A percentile compares a stretch with the other conserved stretches of the same genome.
Conservation (phyloP, 2,113 vertebrate species). For the Gracilinanus agilis region DNA sequence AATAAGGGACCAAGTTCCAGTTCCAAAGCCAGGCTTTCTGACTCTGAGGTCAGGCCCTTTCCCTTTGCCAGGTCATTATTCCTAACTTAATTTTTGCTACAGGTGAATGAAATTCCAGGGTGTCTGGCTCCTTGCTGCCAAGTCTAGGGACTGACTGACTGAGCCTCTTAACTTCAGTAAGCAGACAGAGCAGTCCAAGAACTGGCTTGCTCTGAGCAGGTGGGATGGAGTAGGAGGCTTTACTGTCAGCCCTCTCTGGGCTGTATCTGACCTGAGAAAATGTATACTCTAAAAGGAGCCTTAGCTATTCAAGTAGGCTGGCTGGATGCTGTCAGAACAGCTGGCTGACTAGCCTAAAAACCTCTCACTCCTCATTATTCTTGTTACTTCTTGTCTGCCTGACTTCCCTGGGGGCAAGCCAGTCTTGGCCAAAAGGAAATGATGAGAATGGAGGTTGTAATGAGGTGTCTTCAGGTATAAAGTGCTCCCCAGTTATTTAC, state of each 20-base stretch:
- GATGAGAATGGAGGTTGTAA: not conserved
- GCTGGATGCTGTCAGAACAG: rapidly evolving
- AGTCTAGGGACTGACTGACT: not conserved
- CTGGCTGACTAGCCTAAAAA: not conserved
- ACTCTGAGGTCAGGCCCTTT: not conserved
- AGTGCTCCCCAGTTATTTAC: not conserved
- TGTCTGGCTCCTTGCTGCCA: not conserved
- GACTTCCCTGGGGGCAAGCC: constrained; percentile 29
- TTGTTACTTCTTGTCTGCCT: not conserved
- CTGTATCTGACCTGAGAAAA: not conserved
- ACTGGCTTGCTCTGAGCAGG: not conserved
- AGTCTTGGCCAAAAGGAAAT: constrained; percentile 23
- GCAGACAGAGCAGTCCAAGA: not conserved
- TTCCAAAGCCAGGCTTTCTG: not conserved
- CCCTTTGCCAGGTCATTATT: not conserved
- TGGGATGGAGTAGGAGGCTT: not conserved
- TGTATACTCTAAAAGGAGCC: not conserved
- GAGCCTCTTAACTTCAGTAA: not conserved
- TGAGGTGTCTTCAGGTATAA: not conserved
- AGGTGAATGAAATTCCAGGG: not conserved
- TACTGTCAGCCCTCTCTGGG: not conserved
- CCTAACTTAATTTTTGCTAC: not conserved
- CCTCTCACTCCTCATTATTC: not conserved
- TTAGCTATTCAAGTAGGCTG: not conserved
- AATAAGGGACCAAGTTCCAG: not conserved